A percentile compares a stretch with the other conserved stretches of the same genome.
Evolutionary conservation across 2,113 vertebrate genomes (phyloP).

Genomic region (Craseonycteris thonglongyai): DNA sequence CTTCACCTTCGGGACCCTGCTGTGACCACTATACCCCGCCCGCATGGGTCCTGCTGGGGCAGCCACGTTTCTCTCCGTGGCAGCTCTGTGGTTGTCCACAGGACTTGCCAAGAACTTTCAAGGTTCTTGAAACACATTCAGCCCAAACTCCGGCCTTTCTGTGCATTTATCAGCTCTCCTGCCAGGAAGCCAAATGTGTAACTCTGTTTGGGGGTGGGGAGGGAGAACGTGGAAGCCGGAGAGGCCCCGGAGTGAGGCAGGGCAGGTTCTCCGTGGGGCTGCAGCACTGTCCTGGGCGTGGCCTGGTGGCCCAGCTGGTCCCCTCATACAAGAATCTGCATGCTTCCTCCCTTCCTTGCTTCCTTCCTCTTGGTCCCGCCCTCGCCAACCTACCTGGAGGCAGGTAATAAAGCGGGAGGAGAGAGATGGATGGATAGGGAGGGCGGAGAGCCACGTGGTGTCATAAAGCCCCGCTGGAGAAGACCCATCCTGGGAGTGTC

Average conservation of each 20-base stretch:
- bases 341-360: slow-evolving; percentile 50
- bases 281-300: neutral
- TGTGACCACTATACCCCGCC: neutral
- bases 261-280: neutral
- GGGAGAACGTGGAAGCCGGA: neutral
- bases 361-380: slow-evolving; percentile 56
- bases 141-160: rapidly evolving
- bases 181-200: neutral
- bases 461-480: slow-evolving; percentile 61
- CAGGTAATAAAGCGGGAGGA: slow-evolving; percentile 75
- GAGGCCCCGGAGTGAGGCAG: neutral
- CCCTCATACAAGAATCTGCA: slow-evolving; percentile 56
- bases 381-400: slow-evolving; percentile 72
- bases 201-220: neutral
- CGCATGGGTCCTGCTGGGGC: neutral
- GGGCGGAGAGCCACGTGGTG: slow-evolving; percentile 72
- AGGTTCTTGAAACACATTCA: neutral
- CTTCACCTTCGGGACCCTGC: neutral
- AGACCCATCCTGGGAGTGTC: slow-evolving; percentile 70
- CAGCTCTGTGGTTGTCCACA: neutral
- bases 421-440: slow-evolving; percentile 59
- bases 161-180: neutral
- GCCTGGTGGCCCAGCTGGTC: neutral
- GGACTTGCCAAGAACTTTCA: neutral
- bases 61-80: neutral